Conservation (phyloP, 2,113 vertebrate species). For the Morone saxatilis region DNA sequence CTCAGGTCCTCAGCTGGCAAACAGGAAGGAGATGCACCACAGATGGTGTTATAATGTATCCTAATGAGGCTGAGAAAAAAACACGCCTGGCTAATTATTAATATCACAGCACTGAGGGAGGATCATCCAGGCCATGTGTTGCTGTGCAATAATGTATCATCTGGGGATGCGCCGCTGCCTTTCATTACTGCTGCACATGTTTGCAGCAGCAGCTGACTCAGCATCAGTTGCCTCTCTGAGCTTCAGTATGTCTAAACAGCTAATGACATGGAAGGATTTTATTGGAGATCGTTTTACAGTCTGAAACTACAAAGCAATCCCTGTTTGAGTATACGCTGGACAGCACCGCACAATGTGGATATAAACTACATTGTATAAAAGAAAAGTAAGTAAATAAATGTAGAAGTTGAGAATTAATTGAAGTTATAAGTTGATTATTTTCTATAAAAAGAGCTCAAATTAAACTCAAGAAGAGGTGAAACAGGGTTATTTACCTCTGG, state of each 20-base stretch:
- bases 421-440: background rate
- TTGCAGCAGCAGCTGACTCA: conserved; percentile 50
- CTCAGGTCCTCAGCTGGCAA: conserved; percentile 13
- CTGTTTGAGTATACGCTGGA: background rate
- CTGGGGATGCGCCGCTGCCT: conserved; percentile 37
- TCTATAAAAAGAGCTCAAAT: background rate
- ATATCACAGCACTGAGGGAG: conserved; percentile 28
- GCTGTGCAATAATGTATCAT: conserved; percentile 44
- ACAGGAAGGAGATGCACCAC: conserved; percentile 20
- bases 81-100: conserved; percentile 48
- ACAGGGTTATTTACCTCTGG: conserved; percentile 87
- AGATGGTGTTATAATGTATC: conserved; percentile 51
- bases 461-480: background rate
- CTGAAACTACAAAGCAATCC: background rate
- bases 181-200: conserved; percentile 33
- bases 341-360: background rate
- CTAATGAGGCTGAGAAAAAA: conserved; percentile 58
- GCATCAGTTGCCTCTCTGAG: conserved; percentile 21
- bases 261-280: conserved; percentile 10
- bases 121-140: conserved; percentile 5
- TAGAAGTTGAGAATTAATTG: background rate
- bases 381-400: background rate
- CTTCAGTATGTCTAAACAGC: background rate
- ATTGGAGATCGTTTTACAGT: background rate
- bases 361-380: background rate